phyloP scores from a whole-genome alignment of 2,113 vertebrate genomes.

The Ptyas mucosa region DNA sequence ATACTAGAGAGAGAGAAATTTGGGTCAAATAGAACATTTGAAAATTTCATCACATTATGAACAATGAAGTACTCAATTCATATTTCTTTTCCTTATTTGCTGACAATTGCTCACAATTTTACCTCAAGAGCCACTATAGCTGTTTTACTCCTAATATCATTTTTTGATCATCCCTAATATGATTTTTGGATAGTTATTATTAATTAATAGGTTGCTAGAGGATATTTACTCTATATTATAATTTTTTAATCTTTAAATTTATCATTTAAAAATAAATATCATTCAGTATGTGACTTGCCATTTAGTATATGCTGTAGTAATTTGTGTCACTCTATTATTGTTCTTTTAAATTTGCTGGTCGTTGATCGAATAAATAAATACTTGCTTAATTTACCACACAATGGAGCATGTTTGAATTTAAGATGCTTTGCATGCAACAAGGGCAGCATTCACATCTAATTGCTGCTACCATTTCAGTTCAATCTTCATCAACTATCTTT shows the following conservation, averaged over 20 bases:
- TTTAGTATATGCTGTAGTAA: background rate
- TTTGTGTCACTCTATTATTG: background rate
- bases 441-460: slow-evolving; percentile 13
- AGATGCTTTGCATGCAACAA: slow-evolving; percentile 9
- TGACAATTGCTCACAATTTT: background rate
- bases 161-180: background rate
- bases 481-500: background rate
- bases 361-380: background rate
- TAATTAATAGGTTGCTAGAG: background rate
- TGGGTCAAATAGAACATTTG: background rate
- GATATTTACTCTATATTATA: background rate
- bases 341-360: background rate
- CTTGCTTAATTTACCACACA: background rate
- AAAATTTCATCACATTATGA: background rate
- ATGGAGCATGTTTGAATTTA: slow-evolving; percentile 20
- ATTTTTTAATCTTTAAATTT: background rate
- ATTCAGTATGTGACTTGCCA: background rate
- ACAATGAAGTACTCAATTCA: background rate
- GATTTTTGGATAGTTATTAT: background rate
- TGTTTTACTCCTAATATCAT: background rate
- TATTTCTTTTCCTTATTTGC: background rate
- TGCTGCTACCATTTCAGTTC: slow-evolving; percentile 14
- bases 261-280: background rate
- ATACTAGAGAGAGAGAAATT: background rate
- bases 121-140: background rate